These are phyloP conservation scores for Microcaecilia unicolor DNA, from an alignment of 2,797 vertebrate genomes.

Conservation along the genomic window DNA sequence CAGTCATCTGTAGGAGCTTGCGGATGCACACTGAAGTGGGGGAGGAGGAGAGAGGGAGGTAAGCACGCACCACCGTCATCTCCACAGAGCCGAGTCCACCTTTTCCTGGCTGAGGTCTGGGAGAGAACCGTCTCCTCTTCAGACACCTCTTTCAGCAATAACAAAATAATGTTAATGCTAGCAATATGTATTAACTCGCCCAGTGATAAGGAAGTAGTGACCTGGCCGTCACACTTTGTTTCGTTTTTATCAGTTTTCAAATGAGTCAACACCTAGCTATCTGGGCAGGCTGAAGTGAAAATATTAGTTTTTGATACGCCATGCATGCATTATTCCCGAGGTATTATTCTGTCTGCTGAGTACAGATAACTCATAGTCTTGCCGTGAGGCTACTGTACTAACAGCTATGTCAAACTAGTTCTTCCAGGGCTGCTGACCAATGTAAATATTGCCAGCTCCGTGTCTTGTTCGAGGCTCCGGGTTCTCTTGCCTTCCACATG, in stretches of 20 bases:
- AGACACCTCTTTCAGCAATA: not conserved
- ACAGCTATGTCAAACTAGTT: slow-evolving; percentile 13
- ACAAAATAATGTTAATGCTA: not conserved
- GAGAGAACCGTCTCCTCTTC: too few species aligned
- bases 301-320: not conserved
- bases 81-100: too few species aligned
- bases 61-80: too few species aligned
- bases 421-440: slow-evolving; percentile 3
- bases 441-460: too few species aligned
- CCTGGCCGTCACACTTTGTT: not conserved
- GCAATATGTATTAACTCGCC: slow-evolving; percentile 2
- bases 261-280: not conserved
- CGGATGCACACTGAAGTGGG: too few species aligned
- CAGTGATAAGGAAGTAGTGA: not conserved
- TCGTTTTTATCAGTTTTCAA: not conserved
- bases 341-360: not conserved
- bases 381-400: slow-evolving; percentile 1
- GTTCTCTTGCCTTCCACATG: too few species aligned
- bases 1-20: too few species aligned
- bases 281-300: not conserved
- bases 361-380: too few species aligned
- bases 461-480: too few species aligned
- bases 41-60: too few species aligned
- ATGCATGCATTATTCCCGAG: not conserved
- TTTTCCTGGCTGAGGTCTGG: too few species aligned